These are phyloP conservation scores for Fulmarus glacialis DNA, from an alignment of 2,113 vertebrate species.

Conservation along the genomic window DNA sequence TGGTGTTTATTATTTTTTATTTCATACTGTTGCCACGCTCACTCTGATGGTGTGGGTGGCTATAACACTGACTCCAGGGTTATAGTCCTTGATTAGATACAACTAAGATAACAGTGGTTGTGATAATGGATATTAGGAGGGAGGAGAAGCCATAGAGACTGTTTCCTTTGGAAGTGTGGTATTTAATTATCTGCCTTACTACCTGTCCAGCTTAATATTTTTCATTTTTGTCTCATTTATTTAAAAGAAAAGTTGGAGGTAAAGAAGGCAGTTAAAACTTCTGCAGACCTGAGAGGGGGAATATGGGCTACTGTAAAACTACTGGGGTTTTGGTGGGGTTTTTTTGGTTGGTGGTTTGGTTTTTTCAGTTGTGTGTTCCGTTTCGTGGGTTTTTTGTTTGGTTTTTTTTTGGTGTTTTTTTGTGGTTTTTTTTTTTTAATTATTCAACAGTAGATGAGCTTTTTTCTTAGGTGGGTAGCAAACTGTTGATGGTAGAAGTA, in stretches of 20 bases:
- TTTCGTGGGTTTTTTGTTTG: no score
- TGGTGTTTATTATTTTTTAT: neutral
- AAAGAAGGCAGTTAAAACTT: neutral
- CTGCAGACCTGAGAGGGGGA: neutral
- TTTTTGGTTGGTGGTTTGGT: neutral
- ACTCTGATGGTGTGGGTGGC: neutral
- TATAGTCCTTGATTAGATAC: neutral
- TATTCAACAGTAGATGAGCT: neutral
- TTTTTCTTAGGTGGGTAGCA: neutral
- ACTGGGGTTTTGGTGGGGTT: neutral
- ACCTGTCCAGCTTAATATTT: neutral
- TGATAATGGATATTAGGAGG: neutral
- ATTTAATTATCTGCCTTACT: neutral
- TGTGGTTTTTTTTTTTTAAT: neutral
- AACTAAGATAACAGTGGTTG: neutral
- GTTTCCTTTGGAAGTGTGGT: neutral
- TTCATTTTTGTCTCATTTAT: neutral
- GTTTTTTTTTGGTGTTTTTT: neutral
- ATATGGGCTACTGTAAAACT: neutral
- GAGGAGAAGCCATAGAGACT: neutral
- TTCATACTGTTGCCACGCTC: neutral
- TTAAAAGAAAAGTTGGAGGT: neutral
- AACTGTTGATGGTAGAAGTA: neutral
- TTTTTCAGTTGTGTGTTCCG: no score
- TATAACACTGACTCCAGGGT: neutral